Conservation (phyloP, 2,797 vertebrate genomes). For the Hydrolagus colliei region DNA sequence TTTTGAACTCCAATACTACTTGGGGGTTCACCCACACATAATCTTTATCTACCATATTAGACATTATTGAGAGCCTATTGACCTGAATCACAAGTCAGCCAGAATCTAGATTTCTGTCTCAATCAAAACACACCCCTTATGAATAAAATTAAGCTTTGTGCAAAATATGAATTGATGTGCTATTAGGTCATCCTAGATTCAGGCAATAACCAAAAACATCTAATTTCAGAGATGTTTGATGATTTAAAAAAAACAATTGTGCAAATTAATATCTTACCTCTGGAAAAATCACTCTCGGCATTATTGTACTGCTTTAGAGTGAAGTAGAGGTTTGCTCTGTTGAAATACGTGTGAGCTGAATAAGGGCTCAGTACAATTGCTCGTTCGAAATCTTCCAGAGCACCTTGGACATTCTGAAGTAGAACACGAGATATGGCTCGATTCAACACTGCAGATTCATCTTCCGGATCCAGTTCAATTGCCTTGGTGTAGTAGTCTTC, state of each 20-base stretch:
- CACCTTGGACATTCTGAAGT: slow-evolving; percentile 55
- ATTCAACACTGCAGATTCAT: slow-evolving; percentile 59
- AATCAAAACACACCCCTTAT: too few species aligned
- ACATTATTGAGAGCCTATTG: too few species aligned
- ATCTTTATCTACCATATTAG: too few species aligned
- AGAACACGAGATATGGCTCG: slow-evolving; percentile 55
- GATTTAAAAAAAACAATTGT: background rate
- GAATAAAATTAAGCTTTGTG: too few species aligned
- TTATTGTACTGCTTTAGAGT: slow-evolving; percentile 53
- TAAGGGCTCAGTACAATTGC: slow-evolving; percentile 50
- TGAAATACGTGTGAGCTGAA: slow-evolving; percentile 57
- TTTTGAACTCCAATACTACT: too few species aligned
- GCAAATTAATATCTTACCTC: slow-evolving; percentile 44
- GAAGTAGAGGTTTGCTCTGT: slow-evolving; percentile 54
- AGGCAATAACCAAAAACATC: too few species aligned
- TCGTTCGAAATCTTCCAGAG: slow-evolving; percentile 58
- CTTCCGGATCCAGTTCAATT: slow-evolving; percentile 53
- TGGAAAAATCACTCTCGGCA: slow-evolving; percentile 54
- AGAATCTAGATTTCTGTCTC: too few species aligned
- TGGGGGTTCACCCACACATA: too few species aligned
- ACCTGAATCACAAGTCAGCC: too few species aligned
- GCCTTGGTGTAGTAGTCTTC: slow-evolving; percentile 57
- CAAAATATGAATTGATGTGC: too few species aligned
- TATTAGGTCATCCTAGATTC: too few species aligned
- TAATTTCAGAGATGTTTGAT: too few species aligned